These are phyloP conservation scores for Drosophila suzukii DNA, from an alignment of 1,140 invertebrate genomes.

Conservation along the genomic window DNA sequence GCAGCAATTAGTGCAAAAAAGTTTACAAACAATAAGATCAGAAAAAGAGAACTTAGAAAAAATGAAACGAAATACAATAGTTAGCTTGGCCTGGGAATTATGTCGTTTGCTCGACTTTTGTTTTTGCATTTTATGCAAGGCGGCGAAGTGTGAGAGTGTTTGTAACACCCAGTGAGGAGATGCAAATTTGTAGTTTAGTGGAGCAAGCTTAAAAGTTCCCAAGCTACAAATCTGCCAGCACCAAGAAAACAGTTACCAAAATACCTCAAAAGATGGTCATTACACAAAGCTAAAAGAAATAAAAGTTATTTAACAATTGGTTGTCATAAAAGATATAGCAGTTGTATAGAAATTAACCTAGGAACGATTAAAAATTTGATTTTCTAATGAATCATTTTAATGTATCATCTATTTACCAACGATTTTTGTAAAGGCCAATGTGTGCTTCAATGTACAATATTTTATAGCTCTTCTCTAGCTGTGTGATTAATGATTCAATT, in stretches of 20 bases:
- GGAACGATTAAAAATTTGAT: too few relatives aligned
- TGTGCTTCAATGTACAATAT: too few relatives aligned
- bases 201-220: slow-evolving; percentile 7
- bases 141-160: slow-evolving; percentile 9
- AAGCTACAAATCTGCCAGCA: slow-evolving; percentile 3
- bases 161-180: slow-evolving; percentile 24
- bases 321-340: too few relatives aligned
- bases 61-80: slow-evolving; percentile 23
- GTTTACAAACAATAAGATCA: slow-evolving; percentile 67
- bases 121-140: slow-evolving; percentile 30
- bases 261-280: neutral
- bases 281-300: neutral
- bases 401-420: neutral
- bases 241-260: neutral
- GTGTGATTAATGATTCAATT: neutral
- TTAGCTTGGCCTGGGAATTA: slow-evolving; percentile 59
- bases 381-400: neutral
- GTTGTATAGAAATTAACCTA: too few relatives aligned
- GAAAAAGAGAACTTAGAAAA: slow-evolving; percentile 45
- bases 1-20: slow-evolving; percentile 69
- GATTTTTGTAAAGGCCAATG: neutral
- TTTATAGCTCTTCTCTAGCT: neutral
- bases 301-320: too few relatives aligned
- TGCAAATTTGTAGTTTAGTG: slow-evolving; percentile 18
- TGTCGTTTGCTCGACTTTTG: slow-evolving; percentile 65